A percentile compares a stretch with the other conserved stretches of the same genome.
These are phyloP conservation scores for Tragulus kanchil DNA, from an alignment of 2,113 vertebrate genomes.

Conservation along the genomic window DNA sequence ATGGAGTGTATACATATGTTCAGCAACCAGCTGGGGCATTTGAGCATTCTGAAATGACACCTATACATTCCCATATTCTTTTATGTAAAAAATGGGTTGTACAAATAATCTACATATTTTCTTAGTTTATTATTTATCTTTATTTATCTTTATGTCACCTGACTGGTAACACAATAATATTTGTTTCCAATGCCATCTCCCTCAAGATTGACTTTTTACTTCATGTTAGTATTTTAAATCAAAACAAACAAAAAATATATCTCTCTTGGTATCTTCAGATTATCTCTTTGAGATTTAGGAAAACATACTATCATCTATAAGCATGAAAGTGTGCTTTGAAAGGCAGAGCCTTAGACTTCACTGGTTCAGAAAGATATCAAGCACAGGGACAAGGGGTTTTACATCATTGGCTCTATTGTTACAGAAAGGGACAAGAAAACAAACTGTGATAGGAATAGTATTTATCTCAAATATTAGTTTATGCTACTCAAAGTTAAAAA, in stretches of 20 bases:
- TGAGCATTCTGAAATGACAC: not conserved
- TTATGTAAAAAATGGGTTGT: not conserved
- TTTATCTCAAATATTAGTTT: not conserved
- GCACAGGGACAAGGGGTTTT: not conserved
- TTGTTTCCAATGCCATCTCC: not conserved
- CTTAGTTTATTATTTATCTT: not conserved
- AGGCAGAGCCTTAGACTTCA: not conserved
- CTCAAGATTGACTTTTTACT: not conserved
- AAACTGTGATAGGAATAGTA: not conserved
- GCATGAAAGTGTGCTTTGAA: not conserved
- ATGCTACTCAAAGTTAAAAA: not conserved
- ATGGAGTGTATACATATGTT: not conserved
- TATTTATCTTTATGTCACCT: not conserved
- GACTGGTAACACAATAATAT: not conserved
- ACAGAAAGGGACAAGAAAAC: not conserved
- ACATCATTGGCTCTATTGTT: not conserved
- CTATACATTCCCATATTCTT: not conserved
- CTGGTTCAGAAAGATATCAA: not conserved
- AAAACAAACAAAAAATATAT: not conserved
- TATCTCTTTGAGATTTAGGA: not conserved
- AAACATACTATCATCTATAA: not conserved
- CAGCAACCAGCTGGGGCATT: not conserved
- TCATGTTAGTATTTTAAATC: not conserved
- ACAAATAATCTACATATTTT: not conserved
- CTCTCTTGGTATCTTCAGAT: not conserved